phyloP scores from a whole-genome alignment of 1,140 invertebrate species.

The Pseudoatta argentina region DNA sequence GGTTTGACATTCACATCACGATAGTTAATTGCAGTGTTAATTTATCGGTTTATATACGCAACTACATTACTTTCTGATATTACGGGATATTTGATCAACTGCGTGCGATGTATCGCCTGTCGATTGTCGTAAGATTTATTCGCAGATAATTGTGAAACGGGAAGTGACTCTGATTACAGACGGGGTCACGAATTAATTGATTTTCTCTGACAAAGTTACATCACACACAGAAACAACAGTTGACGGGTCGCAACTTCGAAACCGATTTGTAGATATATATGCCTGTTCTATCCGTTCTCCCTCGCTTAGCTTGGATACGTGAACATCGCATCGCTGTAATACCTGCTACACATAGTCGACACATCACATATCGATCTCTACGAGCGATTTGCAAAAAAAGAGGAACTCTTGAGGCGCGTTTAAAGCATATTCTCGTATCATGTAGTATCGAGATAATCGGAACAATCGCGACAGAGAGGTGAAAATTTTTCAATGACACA shows the following conservation, averaged over 20 bases:
- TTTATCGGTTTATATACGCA: slow-evolving; percentile 15
- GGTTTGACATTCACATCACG: neutral
- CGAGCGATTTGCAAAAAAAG: slow-evolving; percentile 39
- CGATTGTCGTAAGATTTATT: slow-evolving; percentile 51
- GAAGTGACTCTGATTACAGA: slow-evolving; percentile 7
- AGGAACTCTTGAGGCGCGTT: slow-evolving; percentile 2
- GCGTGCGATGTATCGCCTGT: slow-evolving; percentile 7
- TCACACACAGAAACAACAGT: slow-evolving; percentile 47
- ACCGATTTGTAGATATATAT: slow-evolving; percentile 38
- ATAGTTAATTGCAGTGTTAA: slow-evolving; percentile 11
- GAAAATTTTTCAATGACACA: slow-evolving; percentile 28
- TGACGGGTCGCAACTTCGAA: slow-evolving; percentile 32
- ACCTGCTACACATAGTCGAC: slow-evolving; percentile 24
- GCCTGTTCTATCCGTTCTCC: slow-evolving; percentile 10
- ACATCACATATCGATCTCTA: slow-evolving; percentile 32
- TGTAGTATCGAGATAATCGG: slow-evolving; percentile 15
- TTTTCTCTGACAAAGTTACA: slow-evolving; percentile 54
- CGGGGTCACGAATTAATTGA: slow-evolving; percentile 47
- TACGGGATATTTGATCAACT: slow-evolving; percentile 8
- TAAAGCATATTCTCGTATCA: slow-evolving; percentile 34
- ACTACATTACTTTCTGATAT: slow-evolving; percentile 7
- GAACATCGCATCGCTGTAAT: slow-evolving; percentile 50
- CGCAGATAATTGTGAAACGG: neutral
- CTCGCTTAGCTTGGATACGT: slow-evolving; percentile 19
- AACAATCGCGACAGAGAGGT: neutral